Evolutionary conservation across 2,797 vertebrate species (phyloP), one percentile per base, ranked within the genome.

Genomic region (Ctenopoma kingsleyae): DNA sequence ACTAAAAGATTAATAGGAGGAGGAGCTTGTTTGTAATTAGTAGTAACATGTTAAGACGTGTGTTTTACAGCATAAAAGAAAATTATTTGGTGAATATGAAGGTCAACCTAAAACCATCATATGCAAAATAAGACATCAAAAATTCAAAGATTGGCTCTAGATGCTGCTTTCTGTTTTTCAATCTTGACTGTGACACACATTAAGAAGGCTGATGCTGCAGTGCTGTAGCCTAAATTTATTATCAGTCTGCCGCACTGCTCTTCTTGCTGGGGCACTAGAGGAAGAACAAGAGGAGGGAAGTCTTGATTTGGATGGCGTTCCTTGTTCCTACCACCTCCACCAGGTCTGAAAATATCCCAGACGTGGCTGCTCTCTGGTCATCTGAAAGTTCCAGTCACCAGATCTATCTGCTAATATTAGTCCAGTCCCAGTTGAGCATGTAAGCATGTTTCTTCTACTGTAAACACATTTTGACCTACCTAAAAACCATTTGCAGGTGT

Each of bases 331-430:
- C 67, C 76, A 71, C 70, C 57, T 85, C 65, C 63, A 60, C 67
- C 46, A 38, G 17, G 47, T 72, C 89, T 85, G 83, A 82, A 91
- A 90, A 93, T 93, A 92, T 81, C 84, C 53, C 85, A 83, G 89
- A 85, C 77, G 22, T 62, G 62, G 44, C 64, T 62, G 53, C 71
- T 60, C 58, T 67, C 11, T 67, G 56, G 57, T 83, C 16, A 11
- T 72, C 68, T 71, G 61, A 79, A 64, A 54, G 60, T 66, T 60
- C 72, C 82, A 68, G 87, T 92, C 91, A 91, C 83, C 90, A 89
- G 93, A 91, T 86, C 67, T 40, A 22, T 60, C 5, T 0, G 63
- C 87, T 94, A 93, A 91, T 92, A 89, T 93, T 91, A 92, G 89
- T 82, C 50, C 30, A 3, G 35, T 6, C 50, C 43, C 57, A 51